These are phyloP conservation scores for Octodonta nipae DNA, from an alignment of 2,888 invertebrate genomes.

Conservation along the genomic window DNA sequence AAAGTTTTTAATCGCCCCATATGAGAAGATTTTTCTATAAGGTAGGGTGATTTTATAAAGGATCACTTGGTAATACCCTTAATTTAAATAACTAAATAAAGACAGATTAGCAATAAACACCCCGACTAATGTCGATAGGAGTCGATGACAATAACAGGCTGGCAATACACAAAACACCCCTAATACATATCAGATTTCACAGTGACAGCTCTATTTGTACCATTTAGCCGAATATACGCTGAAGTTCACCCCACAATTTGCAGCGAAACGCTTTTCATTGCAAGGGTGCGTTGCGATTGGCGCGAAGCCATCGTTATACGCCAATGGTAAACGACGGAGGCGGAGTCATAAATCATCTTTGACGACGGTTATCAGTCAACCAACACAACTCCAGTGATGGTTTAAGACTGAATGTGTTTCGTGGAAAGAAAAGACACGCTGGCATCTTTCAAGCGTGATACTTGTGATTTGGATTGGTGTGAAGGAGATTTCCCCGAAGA, in stretches of 20 bases:
- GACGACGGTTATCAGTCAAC: constrained; percentile 14
- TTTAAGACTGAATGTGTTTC: constrained; percentile 7
- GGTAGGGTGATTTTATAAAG: neutral
- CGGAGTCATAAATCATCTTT: constrained; percentile 15
- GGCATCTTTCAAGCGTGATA: constrained; percentile 32
- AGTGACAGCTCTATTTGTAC: constrained; percentile 30
- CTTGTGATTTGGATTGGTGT: constrained; percentile 30
- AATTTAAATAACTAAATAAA: constrained; percentile 16
- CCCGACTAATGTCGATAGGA: constrained; percentile 8
- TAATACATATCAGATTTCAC: constrained; percentile 31
- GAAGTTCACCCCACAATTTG: constrained; percentile 16
- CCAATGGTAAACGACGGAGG: constrained; percentile 15
- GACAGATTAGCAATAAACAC: constrained; percentile 16
- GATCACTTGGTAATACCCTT: constrained; percentile 11
- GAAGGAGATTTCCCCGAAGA: constrained; percentile 24
- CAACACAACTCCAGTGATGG: constrained; percentile 12
- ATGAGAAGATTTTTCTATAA: neutral
- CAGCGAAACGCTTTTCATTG: neutral
- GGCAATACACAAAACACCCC: constrained; percentile 18
- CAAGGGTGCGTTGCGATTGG: constrained; percentile 15
- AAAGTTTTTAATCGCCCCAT: too few relatives aligned
- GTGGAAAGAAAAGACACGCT: too few relatives aligned
- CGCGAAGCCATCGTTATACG: constrained; percentile 12
- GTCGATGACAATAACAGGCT: constrained; percentile 10
- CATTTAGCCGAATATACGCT: constrained; percentile 21